A percentile compares a stretch with the other conserved stretches of the same genome.
phyloP scores from a whole-genome alignment of 2,888 invertebrate species.

The Patella depressa region DNA sequence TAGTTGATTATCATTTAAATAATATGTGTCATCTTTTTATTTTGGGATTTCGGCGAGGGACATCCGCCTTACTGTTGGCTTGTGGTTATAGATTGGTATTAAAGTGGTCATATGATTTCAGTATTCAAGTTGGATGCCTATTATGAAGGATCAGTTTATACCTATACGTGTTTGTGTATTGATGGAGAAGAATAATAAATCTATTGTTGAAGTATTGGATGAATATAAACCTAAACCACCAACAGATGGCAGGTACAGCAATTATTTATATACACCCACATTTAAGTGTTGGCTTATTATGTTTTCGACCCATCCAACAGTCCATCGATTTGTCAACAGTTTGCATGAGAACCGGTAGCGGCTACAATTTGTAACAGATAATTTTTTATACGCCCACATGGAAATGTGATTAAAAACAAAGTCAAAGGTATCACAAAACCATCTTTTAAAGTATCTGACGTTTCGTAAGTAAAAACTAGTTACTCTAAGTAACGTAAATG shows the following conservation, averaged over 20 bases:
- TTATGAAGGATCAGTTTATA: constrained; percentile 57
- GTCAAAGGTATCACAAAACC: too few relatives aligned
- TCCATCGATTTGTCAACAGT: background rate
- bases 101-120: constrained; percentile 35
- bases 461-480: too few relatives aligned
- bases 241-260: constrained; percentile 45
- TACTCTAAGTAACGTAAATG: too few relatives aligned
- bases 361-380: too few relatives aligned
- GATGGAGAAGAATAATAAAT: constrained; percentile 45
- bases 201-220: constrained; percentile 60
- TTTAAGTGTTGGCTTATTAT: background rate
- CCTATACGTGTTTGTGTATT: constrained; percentile 53
- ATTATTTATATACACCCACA: background rate
- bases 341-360: too few relatives aligned
- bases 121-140: constrained; percentile 67
- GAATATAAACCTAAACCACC: constrained; percentile 59
- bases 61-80: too few relatives aligned
- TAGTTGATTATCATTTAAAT: too few relatives aligned
- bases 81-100: background rate
- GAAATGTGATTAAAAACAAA: too few relatives aligned
- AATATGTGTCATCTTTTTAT: too few relatives aligned
- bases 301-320: background rate
- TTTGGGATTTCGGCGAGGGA: too few relatives aligned
- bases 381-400: too few relatives aligned
- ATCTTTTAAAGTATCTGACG: too few relatives aligned